Conservation (phyloP, 2,113 vertebrate species). For the Tapirus terrestris region DNA sequence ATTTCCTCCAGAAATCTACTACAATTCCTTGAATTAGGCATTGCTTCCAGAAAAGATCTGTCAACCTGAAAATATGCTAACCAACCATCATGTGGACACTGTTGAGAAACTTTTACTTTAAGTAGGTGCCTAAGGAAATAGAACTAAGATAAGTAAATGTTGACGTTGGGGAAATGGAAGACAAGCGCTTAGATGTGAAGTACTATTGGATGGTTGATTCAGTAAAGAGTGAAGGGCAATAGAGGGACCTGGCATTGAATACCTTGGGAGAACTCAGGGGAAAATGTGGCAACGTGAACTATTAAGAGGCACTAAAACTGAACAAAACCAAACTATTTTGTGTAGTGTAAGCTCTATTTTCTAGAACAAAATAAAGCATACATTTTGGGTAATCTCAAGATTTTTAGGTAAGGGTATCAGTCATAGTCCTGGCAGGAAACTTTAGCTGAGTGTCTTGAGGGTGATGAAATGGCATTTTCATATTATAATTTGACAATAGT, state of each 20-base stretch:
- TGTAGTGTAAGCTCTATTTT: background rate
- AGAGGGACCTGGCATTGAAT: background rate
- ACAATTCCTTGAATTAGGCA: background rate
- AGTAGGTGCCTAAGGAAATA: background rate
- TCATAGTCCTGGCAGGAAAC: background rate
- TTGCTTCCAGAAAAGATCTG: background rate
- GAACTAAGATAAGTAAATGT: background rate
- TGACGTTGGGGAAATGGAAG: background rate
- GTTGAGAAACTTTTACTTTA: background rate
- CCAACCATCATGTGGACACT: background rate
- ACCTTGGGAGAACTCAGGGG: background rate
- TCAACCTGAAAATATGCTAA: background rate
- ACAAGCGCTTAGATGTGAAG: background rate
- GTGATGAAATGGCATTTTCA: background rate
- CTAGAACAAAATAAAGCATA: conserved; percentile 18
- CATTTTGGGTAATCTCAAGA: background rate
- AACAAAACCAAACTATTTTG: background rate
- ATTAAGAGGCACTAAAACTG: background rate
- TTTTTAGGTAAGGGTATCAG: conserved; percentile 19
- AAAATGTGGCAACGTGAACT: background rate
- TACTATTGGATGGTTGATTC: background rate
- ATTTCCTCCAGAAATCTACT: background rate
- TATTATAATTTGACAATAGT: background rate
- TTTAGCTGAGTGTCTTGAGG: background rate
- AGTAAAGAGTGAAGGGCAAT: background rate